Conservation (phyloP, 2,113 vertebrate genomes). For the Ascaphus truei region DNA sequence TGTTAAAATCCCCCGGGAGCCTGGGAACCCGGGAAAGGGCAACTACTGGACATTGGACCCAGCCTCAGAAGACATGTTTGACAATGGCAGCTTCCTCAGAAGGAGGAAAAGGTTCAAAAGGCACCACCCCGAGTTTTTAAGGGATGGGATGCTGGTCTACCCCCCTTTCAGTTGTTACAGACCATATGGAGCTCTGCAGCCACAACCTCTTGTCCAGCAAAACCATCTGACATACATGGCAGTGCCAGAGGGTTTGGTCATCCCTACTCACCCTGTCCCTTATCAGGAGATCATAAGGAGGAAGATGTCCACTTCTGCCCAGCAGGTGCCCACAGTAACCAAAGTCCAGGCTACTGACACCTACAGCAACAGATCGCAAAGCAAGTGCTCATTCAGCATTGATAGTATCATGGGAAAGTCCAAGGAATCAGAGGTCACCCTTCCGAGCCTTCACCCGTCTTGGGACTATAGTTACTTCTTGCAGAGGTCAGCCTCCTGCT, state of each 20-base stretch:
- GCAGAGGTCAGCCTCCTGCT: conserved; percentile 21
- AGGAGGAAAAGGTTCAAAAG: conserved; percentile 88
- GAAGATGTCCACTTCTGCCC: neutral
- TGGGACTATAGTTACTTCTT: conserved; percentile 44
- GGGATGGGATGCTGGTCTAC: conserved; percentile 62
- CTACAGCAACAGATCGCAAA: conserved; percentile 29
- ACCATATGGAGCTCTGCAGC: conserved; percentile 56
- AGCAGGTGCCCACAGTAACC: conserved; percentile 30
- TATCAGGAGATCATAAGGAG: neutral
- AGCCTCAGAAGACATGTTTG: conserved; percentile 87
- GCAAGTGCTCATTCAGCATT: conserved; percentile 71
- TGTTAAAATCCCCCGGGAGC: conserved; percentile 90
- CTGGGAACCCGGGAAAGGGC: conserved; percentile 91
- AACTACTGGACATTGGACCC: conserved; percentile 92
- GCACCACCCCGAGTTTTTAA: conserved; percentile 45
- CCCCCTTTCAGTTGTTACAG: conserved; percentile 53
- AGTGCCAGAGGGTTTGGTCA: conserved; percentile 43
- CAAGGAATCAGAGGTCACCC: conserved; percentile 3
- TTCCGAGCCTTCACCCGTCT: neutral
- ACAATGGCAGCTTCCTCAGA: conserved; percentile 84
- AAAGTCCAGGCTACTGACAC: neutral
- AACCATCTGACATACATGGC: conserved; percentile 51
- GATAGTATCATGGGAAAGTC: conserved; percentile 70
- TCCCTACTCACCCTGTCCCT: neutral
- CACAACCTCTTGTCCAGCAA: conserved; percentile 48